phyloP scores from a whole-genome alignment of 2,888 invertebrate genomes.

The Villa cingulata region DNA sequence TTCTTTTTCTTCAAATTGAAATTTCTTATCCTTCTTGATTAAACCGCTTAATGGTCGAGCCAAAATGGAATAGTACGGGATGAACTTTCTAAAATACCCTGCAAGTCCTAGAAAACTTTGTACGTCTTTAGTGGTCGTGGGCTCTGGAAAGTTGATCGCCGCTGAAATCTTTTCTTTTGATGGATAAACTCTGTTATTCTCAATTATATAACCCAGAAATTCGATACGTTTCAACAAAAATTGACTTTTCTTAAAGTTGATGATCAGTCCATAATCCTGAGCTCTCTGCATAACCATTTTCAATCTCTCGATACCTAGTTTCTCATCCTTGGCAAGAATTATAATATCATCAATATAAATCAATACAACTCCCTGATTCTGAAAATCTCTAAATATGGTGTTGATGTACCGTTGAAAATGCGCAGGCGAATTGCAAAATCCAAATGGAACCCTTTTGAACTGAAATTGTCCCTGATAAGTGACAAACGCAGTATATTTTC shows the following conservation, averaged over 20 bases:
- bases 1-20: slow-evolving; percentile 19
- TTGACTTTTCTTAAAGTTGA: slow-evolving; percentile 8
- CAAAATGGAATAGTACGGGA: slow-evolving; percentile 20
- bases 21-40: slow-evolving; percentile 7
- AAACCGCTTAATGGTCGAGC: slow-evolving; percentile 22
- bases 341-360: too few relatives aligned
- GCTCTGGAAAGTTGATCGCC: slow-evolving; percentile 10
- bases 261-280: background rate
- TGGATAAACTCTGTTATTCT: slow-evolving; percentile 2
- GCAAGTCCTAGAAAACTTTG: slow-evolving; percentile 13
- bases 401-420: too few relatives aligned
- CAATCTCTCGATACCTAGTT: background rate
- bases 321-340: too few relatives aligned
- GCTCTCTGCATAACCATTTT: background rate
- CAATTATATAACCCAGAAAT: slow-evolving; percentile 5
- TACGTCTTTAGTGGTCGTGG: slow-evolving; percentile 3
- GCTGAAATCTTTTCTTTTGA: slow-evolving; percentile 8
- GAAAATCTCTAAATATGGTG: too few relatives aligned
- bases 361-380: too few relatives aligned
- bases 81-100: slow-evolving; percentile 16
- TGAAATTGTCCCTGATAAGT: too few relatives aligned
- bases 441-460: too few relatives aligned
- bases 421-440: too few relatives aligned
- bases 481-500: too few relatives aligned
- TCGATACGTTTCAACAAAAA: slow-evolving; percentile 2